Percentiles rank a stretch among this genome's conserved stretches.
These are phyloP conservation scores for Anoura caudifer DNA, from an alignment of 2,113 vertebrate genomes.

Conservation along the genomic window DNA sequence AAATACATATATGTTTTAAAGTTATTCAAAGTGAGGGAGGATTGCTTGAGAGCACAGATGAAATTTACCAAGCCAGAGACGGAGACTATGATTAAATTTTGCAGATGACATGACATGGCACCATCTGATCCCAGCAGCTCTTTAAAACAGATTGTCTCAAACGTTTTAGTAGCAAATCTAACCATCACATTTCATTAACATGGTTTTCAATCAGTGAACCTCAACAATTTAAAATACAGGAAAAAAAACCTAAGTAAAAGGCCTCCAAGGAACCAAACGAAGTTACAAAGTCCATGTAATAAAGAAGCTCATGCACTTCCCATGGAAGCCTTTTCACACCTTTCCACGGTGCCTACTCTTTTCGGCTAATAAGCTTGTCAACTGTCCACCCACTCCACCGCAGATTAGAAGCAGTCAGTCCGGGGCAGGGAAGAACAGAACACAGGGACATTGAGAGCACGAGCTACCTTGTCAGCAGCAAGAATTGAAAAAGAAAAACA, in stretches of 20 bases:
- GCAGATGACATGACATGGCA: neutral
- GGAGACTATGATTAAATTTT: neutral
- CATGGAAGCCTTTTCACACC: neutral
- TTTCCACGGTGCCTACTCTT: neutral
- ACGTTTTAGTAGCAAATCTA: constrained; percentile 11
- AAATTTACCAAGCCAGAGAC: neutral
- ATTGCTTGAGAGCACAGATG: neutral
- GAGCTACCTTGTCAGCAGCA: neutral
- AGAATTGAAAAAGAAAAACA: neutral
- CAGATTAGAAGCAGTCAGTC: neutral
- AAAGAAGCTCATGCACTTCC: neutral
- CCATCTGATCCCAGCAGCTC: neutral
- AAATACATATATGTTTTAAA: neutral
- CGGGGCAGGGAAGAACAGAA: neutral
- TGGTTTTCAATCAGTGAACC: constrained; percentile 23
- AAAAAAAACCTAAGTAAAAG: constrained; percentile 19
- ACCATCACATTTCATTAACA: constrained; percentile 25
- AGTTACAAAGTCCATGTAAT: neutral
- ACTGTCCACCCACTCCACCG: neutral
- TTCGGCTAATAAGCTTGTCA: neutral
- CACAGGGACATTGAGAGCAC: neutral
- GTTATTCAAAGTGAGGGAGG: neutral
- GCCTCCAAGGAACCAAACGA: neutral
- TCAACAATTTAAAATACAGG: constrained; percentile 7
- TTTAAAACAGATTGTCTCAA: constrained; percentile 21